A percentile compares a stretch with the other conserved stretches of the same genome.
Evolutionary conservation across 2,113 vertebrate species (phyloP).

Genomic region (Mustelus asterias): DNA sequence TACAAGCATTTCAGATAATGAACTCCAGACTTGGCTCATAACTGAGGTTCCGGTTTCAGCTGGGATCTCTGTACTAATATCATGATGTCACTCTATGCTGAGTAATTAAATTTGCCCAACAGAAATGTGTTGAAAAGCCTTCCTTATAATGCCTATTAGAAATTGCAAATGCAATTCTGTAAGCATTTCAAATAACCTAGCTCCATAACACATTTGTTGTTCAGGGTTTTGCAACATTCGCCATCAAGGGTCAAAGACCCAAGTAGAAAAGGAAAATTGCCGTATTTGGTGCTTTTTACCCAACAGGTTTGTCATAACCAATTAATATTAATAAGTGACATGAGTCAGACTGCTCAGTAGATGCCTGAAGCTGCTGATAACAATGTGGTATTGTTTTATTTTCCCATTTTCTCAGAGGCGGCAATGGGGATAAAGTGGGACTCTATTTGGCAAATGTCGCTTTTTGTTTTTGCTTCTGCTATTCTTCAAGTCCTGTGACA

Average conservation of each 20-base stretch:
- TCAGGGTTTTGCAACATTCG: background rate
- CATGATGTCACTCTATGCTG: background rate
- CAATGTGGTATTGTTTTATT: background rate
- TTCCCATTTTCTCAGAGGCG: background rate
- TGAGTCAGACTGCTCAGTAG: background rate
- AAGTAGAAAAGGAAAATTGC: constrained; percentile 13
- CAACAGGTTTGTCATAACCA: background rate
- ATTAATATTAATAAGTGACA: background rate
- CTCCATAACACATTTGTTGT: background rate
- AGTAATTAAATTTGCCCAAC: background rate
- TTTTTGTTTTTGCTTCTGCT: background rate
- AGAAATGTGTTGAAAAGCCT: background rate
- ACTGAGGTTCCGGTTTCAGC: background rate
- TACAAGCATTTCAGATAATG: background rate
- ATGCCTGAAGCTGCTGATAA: background rate
- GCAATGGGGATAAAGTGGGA: background rate
- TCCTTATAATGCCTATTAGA: background rate
- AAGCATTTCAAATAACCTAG: background rate
- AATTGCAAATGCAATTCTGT: background rate
- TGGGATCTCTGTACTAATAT: background rate
- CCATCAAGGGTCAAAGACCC: background rate
- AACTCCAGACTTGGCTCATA: background rate
- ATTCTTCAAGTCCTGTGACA: background rate
- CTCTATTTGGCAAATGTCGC: background rate
- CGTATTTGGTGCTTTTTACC: background rate